Evolutionary conservation across 2,888 invertebrate genomes (phyloP).

Genomic region (Agrochola lychnidis): DNA sequence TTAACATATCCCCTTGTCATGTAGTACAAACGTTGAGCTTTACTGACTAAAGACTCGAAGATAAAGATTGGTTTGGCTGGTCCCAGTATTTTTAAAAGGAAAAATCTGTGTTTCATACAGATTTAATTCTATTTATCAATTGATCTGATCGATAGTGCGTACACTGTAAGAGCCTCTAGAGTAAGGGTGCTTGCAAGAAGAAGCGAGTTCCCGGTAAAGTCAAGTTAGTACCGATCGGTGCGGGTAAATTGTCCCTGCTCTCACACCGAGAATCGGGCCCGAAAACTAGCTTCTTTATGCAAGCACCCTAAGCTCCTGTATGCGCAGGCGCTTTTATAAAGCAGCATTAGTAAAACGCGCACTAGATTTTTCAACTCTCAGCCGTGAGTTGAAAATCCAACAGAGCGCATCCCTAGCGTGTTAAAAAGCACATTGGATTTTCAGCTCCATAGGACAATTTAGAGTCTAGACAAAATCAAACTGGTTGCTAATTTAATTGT

Average conservation of each 20-base stretch:
- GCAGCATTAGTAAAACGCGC: neutral
- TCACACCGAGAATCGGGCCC: neutral
- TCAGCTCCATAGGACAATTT: too few relatives aligned
- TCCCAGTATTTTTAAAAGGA: too few relatives aligned
- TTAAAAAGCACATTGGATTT: neutral
- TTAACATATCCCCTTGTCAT: too few relatives aligned
- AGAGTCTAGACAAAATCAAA: too few relatives aligned
- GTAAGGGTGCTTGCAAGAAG: neutral
- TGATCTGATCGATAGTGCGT: neutral
- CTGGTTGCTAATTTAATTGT: too few relatives aligned
- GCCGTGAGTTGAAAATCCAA: too few relatives aligned
- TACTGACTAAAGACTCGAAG: too few relatives aligned
- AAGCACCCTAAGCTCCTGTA: neutral
- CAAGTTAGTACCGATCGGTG: neutral
- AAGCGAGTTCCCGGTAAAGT: neutral
- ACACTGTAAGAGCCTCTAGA: neutral
- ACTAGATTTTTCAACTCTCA: too few relatives aligned
- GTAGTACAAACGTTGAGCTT: too few relatives aligned
- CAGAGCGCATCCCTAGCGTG: neutral
- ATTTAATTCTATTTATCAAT: too few relatives aligned
- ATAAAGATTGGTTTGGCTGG: too few relatives aligned
- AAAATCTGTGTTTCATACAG: too few relatives aligned
- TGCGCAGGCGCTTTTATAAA: neutral
- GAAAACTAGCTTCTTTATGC: neutral
- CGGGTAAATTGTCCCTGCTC: neutral